These are phyloP conservation scores for Vanacampus margaritifer DNA, from an alignment of 2,113 vertebrate species.

Conservation along the genomic window DNA sequence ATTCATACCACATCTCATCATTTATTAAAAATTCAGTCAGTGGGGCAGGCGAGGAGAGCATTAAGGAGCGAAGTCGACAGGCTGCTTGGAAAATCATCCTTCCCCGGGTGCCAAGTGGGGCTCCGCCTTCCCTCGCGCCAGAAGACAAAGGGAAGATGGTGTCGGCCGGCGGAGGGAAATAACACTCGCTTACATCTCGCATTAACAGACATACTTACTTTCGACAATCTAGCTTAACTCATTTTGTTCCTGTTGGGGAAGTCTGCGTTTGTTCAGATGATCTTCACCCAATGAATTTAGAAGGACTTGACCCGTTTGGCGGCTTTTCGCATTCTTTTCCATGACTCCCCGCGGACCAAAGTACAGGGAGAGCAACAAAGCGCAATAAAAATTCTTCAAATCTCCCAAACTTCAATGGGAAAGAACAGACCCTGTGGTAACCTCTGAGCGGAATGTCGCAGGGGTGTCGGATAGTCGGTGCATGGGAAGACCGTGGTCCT, in stretches of 20 bases:
- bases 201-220: slow-evolving; percentile 25
- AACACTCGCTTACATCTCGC: slow-evolving; percentile 21
- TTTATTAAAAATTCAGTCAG: slow-evolving; percentile 83
- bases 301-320: slow-evolving; percentile 22
- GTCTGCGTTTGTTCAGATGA: slow-evolving; percentile 23
- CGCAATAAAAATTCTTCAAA: slow-evolving; percentile 52
- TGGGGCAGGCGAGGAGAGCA: slow-evolving; percentile 71
- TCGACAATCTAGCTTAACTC: slow-evolving; percentile 11
- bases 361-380: slow-evolving; percentile 26
- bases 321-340: slow-evolving; percentile 32
- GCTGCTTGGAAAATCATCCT: slow-evolving; percentile 60
- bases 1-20: slow-evolving; percentile 78
- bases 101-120: slow-evolving; percentile 59
- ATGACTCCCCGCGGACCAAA: slow-evolving; percentile 26
- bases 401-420: slow-evolving; percentile 41
- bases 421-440: slow-evolving; percentile 43
- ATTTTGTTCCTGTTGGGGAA: slow-evolving; percentile 14
- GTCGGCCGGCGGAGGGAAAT: slow-evolving; percentile 20
- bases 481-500: slow-evolving; percentile 19
- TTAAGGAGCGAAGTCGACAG: slow-evolving; percentile 64
- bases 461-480: slow-evolving; percentile 23
- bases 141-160: slow-evolving; percentile 24
- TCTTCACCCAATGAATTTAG: not conserved
- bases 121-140: slow-evolving; percentile 52
- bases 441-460: slow-evolving; percentile 59